These are phyloP conservation scores for Sebastolobus altivelis DNA, from an alignment of 2,797 vertebrate genomes.

Conservation along the genomic window DNA sequence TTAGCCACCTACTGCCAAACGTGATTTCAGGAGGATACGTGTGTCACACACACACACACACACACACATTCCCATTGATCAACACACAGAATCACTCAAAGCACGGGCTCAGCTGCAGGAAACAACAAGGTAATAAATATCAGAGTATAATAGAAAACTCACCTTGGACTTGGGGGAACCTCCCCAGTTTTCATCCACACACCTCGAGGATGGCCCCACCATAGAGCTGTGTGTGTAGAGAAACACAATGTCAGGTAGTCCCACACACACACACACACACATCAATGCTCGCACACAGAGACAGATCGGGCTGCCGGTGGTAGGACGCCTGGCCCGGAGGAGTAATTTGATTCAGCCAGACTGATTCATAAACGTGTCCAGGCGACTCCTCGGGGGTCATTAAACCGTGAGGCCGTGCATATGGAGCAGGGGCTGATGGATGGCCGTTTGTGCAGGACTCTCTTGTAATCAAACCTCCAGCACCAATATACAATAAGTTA, in stretches of 20 bases:
- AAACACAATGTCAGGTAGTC: conserved; percentile 20
- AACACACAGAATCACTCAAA: not conserved
- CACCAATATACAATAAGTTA: conserved; percentile 67
- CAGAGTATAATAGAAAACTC: conserved; percentile 22
- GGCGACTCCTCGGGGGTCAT: conserved; percentile 61
- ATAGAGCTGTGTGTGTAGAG: conserved; percentile 88
- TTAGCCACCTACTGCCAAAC: conserved; percentile 37
- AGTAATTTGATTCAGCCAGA: conserved; percentile 65
- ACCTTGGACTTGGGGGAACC: conserved; percentile 99
- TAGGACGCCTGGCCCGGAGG: conserved; percentile 28
- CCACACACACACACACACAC: not conserved
- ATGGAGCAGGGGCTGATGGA: conserved; percentile 71
- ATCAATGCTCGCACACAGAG: conserved; percentile 31
- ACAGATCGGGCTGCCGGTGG: conserved; percentile 25
- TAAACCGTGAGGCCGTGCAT: conserved; percentile 67
- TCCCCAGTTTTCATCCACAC: conserved; percentile 99
- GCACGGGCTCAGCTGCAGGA: not conserved
- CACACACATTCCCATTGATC: not conserved
- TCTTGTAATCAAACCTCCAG: conserved; percentile 71
- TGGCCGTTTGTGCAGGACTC: conserved; percentile 50
- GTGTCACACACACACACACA: not conserved
- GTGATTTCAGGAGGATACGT: not conserved
- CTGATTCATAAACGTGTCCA: conserved; percentile 66
- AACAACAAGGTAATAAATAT: not conserved
- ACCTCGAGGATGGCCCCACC: conserved; percentile 97